Evolutionary conservation across 2,113 vertebrate genomes (phyloP).

Genomic region (Charina bottae): DNA sequence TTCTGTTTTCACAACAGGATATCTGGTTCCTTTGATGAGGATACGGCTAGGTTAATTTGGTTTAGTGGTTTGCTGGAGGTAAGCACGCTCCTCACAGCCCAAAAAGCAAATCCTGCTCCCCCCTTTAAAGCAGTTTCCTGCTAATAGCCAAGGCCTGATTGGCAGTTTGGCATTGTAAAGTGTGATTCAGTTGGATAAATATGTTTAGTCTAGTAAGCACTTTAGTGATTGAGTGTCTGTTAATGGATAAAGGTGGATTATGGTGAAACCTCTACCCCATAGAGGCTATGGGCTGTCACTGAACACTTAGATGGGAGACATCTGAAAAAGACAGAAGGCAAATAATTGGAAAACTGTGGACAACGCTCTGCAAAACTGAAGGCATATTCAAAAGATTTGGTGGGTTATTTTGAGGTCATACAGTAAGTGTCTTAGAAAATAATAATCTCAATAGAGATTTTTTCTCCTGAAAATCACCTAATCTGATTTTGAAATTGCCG

Average conservation of each 20-base stretch:
- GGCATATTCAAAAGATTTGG: constrained; percentile 62
- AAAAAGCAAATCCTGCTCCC: constrained; percentile 72
- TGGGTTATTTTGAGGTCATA: constrained; percentile 58
- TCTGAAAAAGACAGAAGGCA: constrained; percentile 62
- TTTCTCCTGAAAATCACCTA: neutral
- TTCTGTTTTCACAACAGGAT: constrained; percentile 86
- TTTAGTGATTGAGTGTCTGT: constrained; percentile 89
- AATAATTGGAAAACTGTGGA: constrained; percentile 63
- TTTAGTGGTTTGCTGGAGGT: constrained; percentile 87
- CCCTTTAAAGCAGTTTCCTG: constrained; percentile 79
- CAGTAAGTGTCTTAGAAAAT: constrained; percentile 50
- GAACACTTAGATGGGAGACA: constrained; percentile 80
- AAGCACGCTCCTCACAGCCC: constrained; percentile 83
- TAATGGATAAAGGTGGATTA: constrained; percentile 89
- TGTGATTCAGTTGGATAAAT: constrained; percentile 86
- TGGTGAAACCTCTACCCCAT: constrained; percentile 74
- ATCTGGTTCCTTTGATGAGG: constrained; percentile 90
- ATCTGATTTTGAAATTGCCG: constrained; percentile 13
- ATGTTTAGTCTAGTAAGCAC: constrained; percentile 88
- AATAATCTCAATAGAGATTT: constrained; percentile 28
- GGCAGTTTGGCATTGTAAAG: constrained; percentile 86
- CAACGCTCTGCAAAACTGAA: constrained; percentile 58
- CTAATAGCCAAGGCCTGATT: constrained; percentile 83
- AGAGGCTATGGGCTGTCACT: constrained; percentile 71
- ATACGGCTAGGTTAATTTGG: constrained; percentile 88